phyloP scores from a whole-genome alignment of 2,113 vertebrate species.

The Lates calcarifer region DNA sequence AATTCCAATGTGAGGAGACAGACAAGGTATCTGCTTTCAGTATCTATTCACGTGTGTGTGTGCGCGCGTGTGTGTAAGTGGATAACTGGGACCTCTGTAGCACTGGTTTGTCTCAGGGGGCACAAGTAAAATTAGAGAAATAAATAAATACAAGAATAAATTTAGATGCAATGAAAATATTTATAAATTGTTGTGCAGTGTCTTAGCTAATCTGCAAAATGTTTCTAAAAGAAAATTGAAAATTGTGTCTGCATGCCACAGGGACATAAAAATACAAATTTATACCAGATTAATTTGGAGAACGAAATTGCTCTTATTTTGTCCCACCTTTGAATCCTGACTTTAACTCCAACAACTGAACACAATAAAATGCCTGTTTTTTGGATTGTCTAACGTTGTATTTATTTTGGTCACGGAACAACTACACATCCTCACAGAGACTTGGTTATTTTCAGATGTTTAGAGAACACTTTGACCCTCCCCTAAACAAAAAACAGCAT shows the following conservation, averaged over 20 bases:
- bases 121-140: conserved; percentile 40
- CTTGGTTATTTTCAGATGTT: background rate
- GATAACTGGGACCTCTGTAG: conserved; percentile 42
- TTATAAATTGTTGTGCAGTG: conserved; percentile 8
- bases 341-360: conserved; percentile 5
- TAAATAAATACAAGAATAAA: conserved; percentile 43
- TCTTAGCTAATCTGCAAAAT: conserved; percentile 25
- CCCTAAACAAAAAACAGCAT: background rate
- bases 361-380: conserved; percentile 10
- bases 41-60: conserved; percentile 45
- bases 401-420: background rate
- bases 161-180: conserved; percentile 15
- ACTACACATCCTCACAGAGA: background rate
- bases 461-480: background rate
- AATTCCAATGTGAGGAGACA: conserved; percentile 74
- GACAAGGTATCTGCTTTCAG: conserved; percentile 66
- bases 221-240: conserved; percentile 21
- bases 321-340: background rate
- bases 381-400: background rate
- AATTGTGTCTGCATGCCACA: background rate
- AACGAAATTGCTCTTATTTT: background rate
- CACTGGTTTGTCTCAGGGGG: conserved; percentile 34
- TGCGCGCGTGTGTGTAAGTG: conserved; percentile 39
- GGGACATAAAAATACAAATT: conserved; percentile 32
- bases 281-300: conserved; percentile 4